A percentile compares a stretch with the other conserved stretches of the same genome.
phyloP scores from a whole-genome alignment of 2,888 invertebrate species.

The Dione vanillae region DNA sequence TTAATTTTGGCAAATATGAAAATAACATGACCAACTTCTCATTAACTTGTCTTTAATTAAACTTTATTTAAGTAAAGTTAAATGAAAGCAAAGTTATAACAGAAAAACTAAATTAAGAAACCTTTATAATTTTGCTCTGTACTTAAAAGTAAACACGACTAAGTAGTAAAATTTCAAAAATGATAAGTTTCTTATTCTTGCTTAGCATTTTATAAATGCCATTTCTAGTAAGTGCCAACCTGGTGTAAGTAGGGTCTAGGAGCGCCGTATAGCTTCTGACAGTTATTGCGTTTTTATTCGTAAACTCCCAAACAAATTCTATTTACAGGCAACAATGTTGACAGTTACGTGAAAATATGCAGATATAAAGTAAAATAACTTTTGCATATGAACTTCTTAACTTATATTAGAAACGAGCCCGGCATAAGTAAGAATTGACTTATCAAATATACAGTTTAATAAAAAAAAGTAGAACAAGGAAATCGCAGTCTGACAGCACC shows the following conservation, averaged over 20 bases:
- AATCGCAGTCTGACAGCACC: too few species aligned
- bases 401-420: not conserved
- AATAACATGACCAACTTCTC: too few species aligned
- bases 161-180: too few species aligned
- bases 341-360: slow-evolving; percentile 61
- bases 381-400: slow-evolving; percentile 31
- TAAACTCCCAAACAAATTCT: slow-evolving; percentile 67
- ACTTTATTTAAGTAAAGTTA: not conserved
- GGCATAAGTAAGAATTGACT: not conserved
- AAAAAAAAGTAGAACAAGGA: not conserved
- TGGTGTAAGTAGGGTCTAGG: slow-evolving; percentile 52
- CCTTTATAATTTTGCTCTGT: too few species aligned
- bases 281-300: slow-evolving; percentile 72
- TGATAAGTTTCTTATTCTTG: too few species aligned
- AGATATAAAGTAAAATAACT: slow-evolving; percentile 36
- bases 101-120: too few species aligned
- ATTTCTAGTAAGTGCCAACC: not conserved
- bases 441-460: not conserved
- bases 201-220: not conserved
- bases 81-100: not conserved
- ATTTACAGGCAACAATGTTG: slow-evolving; percentile 66
- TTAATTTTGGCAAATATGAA: not conserved
- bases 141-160: too few species aligned
- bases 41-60: too few species aligned
- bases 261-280: slow-evolving; percentile 66